Conservation (phyloP, 2,888 invertebrate genomes). For the Druceiella hillmani region DNA sequence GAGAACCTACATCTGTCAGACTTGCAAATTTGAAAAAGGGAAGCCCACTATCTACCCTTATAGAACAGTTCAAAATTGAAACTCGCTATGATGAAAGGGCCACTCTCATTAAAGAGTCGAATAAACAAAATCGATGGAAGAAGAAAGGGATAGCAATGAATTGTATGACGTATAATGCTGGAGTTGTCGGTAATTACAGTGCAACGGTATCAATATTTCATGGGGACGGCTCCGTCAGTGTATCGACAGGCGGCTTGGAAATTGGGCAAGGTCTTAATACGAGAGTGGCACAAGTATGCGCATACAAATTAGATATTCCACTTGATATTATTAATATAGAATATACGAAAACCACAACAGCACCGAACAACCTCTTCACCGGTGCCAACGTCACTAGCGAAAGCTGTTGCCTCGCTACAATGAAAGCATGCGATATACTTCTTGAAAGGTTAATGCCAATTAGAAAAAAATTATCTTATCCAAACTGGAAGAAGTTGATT, state of each 20-base stretch:
- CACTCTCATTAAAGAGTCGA: constrained; percentile 50
- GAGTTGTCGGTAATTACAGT: constrained; percentile 50
- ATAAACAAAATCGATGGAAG: constrained; percentile 66
- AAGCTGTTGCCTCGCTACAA: constrained; percentile 48
- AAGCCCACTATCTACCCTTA: constrained; percentile 47
- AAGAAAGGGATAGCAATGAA: constrained; percentile 62
- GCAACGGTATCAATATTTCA: constrained; percentile 62
- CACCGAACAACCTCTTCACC: constrained; percentile 57
- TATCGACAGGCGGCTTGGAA: constrained; percentile 65
- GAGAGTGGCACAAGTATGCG: constrained; percentile 72
- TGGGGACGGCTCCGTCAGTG: constrained; percentile 62
- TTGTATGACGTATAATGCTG: constrained; percentile 60
- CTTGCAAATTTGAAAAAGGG: constrained; percentile 48
- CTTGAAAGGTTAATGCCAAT: constrained; percentile 53
- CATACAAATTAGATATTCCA: constrained; percentile 64
- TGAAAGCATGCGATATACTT: constrained; percentile 56
- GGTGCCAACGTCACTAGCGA: constrained; percentile 67
- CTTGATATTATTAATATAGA: too few relatives aligned
- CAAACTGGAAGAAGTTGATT: constrained; percentile 56
- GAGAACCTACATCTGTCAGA: constrained; percentile 55
- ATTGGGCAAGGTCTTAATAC: constrained; percentile 79
- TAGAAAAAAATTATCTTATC: constrained; percentile 39
- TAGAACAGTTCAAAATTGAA: constrained; percentile 47
- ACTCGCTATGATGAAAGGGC: constrained; percentile 51
- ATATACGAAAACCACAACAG: constrained; percentile 48